Percentiles rank a stretch among this genome's conserved stretches.
phyloP scores from a whole-genome alignment of 2,888 invertebrate species.

The Ichneumoninae sp. region DNA sequence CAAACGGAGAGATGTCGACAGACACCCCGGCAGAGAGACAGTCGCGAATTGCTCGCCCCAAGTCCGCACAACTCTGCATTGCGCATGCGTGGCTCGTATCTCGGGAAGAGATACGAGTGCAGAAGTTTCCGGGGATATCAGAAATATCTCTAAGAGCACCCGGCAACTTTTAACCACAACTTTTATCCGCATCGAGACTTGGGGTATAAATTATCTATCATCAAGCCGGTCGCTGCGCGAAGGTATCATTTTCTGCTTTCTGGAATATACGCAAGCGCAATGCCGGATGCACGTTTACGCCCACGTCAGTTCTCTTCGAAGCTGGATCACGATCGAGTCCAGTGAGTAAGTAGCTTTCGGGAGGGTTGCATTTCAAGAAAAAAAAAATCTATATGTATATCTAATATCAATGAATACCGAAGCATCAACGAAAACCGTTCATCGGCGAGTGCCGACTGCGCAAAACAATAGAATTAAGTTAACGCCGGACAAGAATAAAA shows the following conservation, averaged over 20 bases:
- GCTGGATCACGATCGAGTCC: not conserved
- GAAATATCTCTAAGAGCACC: not conserved
- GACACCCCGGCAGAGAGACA: too few species aligned
- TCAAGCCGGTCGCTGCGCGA: not conserved
- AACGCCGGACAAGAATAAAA: not conserved
- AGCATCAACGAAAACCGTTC: not conserved
- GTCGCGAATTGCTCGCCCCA: not conserved
- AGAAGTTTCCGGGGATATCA: not conserved
- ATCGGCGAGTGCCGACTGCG: not conserved
- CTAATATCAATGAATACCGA: not conserved
- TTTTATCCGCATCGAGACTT: not conserved
- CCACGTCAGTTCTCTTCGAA: not conserved
- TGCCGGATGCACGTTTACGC: not conserved
- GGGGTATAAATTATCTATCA: not conserved
- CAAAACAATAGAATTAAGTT: not conserved
- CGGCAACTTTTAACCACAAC: not conserved
- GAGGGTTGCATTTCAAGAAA: not conserved
- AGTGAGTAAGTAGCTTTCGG: not conserved
- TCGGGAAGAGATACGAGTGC: not conserved
- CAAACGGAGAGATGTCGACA: too few species aligned
- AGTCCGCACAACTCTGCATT: not conserved
- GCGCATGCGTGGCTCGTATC: not conserved
- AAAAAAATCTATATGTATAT: not conserved
- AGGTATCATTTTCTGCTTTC: not conserved
- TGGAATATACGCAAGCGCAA: not conserved